Percentiles rank a stretch among this genome's conserved stretches.
phyloP scores from a whole-genome alignment of 2,797 vertebrate genomes.

The Xerus rutilus region DNA sequence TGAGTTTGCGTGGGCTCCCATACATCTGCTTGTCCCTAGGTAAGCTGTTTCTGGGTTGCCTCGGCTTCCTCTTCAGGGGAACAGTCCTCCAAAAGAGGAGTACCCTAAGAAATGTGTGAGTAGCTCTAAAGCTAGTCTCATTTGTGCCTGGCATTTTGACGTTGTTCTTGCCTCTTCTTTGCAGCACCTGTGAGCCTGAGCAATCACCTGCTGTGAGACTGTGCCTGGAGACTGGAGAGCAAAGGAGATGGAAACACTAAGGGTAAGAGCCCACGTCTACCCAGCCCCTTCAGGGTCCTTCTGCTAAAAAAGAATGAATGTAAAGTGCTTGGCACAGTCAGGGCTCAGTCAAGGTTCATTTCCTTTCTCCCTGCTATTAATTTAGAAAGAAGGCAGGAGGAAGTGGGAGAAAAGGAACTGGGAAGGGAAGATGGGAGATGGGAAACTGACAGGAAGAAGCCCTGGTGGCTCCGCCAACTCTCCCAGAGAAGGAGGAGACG shows the following conservation, averaged over 20 bases:
- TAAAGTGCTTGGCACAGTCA: background rate
- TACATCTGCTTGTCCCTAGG: background rate
- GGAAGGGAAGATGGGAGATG: background rate
- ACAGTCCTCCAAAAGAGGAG: background rate
- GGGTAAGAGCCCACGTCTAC: background rate
- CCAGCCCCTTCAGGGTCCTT: background rate
- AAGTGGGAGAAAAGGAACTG: background rate
- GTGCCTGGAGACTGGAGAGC: background rate
- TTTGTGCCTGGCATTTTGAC: background rate
- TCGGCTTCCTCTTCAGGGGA: background rate
- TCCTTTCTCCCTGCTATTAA: background rate
- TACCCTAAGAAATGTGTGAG: background rate
- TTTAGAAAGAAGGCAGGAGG: background rate
- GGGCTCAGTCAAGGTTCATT: background rate
- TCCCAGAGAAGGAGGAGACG: background rate
- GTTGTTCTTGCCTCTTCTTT: background rate
- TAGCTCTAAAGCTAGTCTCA: background rate
- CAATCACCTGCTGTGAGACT: background rate
- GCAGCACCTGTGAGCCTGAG: background rate
- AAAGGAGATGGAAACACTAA: background rate
- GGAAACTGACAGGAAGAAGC: background rate
- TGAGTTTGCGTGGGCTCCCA: background rate
- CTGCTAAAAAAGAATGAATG: background rate
- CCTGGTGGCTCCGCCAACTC: background rate
- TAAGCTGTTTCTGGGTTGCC: background rate